A percentile compares a stretch with the other conserved stretches of the same genome.
phyloP scores from a whole-genome alignment of 2,888 invertebrate species.

The Rhamnusium bicolor region DNA sequence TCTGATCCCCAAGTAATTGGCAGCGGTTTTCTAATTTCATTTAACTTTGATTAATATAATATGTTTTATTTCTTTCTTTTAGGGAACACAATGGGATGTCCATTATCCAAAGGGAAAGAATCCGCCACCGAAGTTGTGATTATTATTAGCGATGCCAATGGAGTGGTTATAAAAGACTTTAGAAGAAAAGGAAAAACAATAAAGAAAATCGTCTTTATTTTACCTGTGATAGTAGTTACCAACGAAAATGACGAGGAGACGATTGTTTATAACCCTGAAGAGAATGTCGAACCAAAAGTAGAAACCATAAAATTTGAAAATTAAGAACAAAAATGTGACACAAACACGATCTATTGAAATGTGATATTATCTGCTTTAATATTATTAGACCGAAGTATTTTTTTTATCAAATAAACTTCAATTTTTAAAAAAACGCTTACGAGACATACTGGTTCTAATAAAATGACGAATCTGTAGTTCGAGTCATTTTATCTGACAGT shows the following conservation, averaged over 20 bases:
- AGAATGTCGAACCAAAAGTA: constrained; percentile 1
- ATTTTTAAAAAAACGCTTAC: too few relatives aligned
- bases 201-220: constrained; percentile 41
- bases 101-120: not conserved
- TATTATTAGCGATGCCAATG: constrained; percentile 36
- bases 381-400: too few relatives aligned
- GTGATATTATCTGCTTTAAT: constrained; percentile 10
- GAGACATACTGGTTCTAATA: too few relatives aligned
- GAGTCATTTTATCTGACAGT: too few relatives aligned
- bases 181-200: constrained; percentile 32
- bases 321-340: constrained; percentile 6
- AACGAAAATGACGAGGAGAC: constrained; percentile 23
- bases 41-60: not conserved
- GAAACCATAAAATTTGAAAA: not conserved
- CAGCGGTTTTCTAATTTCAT: too few relatives aligned
- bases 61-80: not conserved
- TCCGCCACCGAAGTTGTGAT: constrained; percentile 38
- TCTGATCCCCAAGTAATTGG: too few relatives aligned
- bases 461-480: too few relatives aligned
- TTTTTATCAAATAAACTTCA: too few relatives aligned
- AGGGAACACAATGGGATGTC: constrained; percentile 37
- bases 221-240: constrained; percentile 48
- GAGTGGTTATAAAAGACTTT: constrained; percentile 39
- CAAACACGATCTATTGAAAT: not conserved
- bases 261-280: constrained; percentile 17